These are phyloP conservation scores for Coelinius sp. DNA, from an alignment of 2,888 invertebrate species.

Conservation along the genomic window DNA sequence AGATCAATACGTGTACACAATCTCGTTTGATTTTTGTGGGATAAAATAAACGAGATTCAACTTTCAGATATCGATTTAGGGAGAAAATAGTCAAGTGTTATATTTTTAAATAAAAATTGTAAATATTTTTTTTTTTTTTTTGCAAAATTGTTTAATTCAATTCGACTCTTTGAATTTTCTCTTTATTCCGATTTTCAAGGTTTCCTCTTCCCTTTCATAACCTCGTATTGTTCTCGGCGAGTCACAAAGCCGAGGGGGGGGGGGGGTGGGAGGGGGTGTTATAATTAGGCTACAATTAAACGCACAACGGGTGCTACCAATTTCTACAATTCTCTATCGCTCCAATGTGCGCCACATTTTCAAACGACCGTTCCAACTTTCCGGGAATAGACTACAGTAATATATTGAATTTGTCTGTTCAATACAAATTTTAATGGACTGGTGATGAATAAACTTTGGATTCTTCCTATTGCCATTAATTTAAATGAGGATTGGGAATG, in stretches of 20 bases:
- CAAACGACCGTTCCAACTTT: neutral
- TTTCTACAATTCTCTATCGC: neutral
- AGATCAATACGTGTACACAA: neutral
- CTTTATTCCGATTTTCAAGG: too few species aligned
- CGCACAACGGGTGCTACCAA: constrained; percentile 38
- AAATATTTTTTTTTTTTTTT: too few species aligned
- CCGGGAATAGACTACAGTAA: neutral
- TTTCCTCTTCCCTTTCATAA: neutral
- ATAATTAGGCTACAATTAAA: constrained; percentile 53
- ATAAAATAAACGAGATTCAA: constrained; percentile 11
- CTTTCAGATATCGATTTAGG: neutral
- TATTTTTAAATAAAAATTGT: too few species aligned
- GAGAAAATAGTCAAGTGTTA: neutral
- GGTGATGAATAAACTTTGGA: neutral
- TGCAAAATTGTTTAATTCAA: too few species aligned
- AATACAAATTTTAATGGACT: neutral
- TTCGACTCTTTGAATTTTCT: too few species aligned
- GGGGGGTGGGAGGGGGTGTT: too few species aligned
- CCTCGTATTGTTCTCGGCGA: neutral
- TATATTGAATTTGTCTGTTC: neutral
- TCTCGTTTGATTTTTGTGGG: neutral
- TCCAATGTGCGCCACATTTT: neutral
- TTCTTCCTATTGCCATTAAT: too few species aligned
- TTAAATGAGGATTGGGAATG: too few species aligned
- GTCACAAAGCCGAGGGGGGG: constrained; percentile 11